A percentile compares a stretch with the other conserved stretches of the same genome.
Evolutionary conservation across 2,797 vertebrate genomes (phyloP).

Genomic region (Enteromius thamalakanensis): DNA sequence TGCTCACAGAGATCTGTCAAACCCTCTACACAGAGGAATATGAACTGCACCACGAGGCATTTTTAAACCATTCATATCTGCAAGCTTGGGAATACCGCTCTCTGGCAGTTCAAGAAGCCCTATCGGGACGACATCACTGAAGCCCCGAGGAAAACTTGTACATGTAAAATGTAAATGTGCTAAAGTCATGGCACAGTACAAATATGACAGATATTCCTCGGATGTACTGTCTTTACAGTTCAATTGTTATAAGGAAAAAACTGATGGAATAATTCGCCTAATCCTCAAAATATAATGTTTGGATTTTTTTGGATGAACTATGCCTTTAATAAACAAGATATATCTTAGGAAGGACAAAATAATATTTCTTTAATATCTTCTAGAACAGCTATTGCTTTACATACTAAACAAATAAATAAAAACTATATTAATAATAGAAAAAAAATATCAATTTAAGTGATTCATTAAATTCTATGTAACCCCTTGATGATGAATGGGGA

Average conservation of each 20-base stretch:
- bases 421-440: neutral
- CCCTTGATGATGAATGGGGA: neutral
- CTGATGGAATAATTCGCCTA: neutral
- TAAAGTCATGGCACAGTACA: neutral
- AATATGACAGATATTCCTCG: neutral
- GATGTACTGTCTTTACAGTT: neutral
- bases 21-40: slow-evolving; percentile 29
- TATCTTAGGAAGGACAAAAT: neutral
- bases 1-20: slow-evolving; percentile 47
- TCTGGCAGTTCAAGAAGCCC: slow-evolving; percentile 36
- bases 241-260: neutral
- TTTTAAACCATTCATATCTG: slow-evolving; percentile 44
- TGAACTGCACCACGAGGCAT: slow-evolving; percentile 32
- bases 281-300: neutral
- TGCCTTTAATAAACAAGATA: neutral
- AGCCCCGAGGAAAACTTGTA: slow-evolving; percentile 36
- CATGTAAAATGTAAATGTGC: slow-evolving; percentile 36
- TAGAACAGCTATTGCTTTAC: neutral
- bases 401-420: neutral
- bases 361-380: neutral
- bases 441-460: neutral
- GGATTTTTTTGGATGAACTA: neutral
- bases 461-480: neutral
- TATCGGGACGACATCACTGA: slow-evolving; percentile 28
- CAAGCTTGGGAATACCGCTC: slow-evolving; percentile 29